A percentile compares a stretch with the other conserved stretches of the same genome.
Evolutionary conservation across 2,888 invertebrate genomes (phyloP).

Genomic region (Dasypolia templi): DNA sequence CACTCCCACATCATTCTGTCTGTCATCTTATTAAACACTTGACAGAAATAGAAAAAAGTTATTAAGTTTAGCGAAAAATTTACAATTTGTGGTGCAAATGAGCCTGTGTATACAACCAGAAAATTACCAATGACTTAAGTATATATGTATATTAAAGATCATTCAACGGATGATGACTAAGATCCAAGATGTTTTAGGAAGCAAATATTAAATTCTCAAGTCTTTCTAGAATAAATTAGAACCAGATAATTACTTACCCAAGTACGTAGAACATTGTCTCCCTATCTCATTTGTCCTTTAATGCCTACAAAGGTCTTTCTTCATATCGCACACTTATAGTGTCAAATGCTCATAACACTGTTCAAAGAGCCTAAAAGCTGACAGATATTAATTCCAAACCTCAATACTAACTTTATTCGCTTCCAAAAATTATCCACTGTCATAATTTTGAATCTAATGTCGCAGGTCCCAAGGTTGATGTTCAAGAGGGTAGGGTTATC

Average conservation of each 20-base stretch:
- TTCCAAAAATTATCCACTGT: background rate
- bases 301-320: slow-evolving; percentile 80
- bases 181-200: background rate
- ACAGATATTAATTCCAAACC: slow-evolving; percentile 84
- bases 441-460: slow-evolving; percentile 37
- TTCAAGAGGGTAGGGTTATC: background rate
- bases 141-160: background rate
- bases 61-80: background rate
- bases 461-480: background rate
- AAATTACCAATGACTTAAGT: background rate
- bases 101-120: background rate
- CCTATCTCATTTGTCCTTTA: slow-evolving; percentile 64
- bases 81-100: background rate
- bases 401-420: slow-evolving; percentile 61
- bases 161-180: background rate
- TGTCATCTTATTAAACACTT: background rate
- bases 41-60: background rate
- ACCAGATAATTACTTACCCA: slow-evolving; percentile 36
- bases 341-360: slow-evolving; percentile 81
- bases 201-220: slow-evolving; percentile 24
- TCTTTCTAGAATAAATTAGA: slow-evolving; percentile 30
- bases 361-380: slow-evolving; percentile 78
- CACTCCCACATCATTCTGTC: too few species aligned
- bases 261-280: slow-evolving; percentile 38
- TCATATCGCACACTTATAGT: slow-evolving; percentile 83